phyloP scores from a whole-genome alignment of 1,140 invertebrate genomes.

The Uloborus diversus region DNA sequence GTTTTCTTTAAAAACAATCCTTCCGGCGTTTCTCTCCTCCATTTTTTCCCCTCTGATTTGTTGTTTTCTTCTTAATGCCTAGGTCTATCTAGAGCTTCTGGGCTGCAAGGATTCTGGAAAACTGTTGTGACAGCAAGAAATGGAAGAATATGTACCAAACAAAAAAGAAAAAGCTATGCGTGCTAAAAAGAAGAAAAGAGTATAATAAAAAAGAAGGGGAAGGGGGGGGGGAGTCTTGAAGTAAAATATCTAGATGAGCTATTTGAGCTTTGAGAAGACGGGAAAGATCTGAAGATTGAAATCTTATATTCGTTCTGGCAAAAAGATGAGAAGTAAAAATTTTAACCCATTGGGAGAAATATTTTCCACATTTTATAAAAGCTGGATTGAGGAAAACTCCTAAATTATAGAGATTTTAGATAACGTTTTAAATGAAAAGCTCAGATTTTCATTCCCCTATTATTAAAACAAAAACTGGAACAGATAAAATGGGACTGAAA shows the following conservation, averaged over 20 bases:
- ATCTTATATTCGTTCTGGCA: constrained; percentile 25
- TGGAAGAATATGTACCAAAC: constrained; percentile 22
- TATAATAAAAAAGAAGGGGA: neutral
- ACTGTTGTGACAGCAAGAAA: constrained; percentile 41
- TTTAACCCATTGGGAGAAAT: neutral
- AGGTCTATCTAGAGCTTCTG: constrained; percentile 49
- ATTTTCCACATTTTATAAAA: neutral
- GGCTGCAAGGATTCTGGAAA: constrained; percentile 30
- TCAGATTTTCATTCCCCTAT: no score
- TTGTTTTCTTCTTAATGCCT: constrained; percentile 9
- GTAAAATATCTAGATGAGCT: constrained; percentile 51
- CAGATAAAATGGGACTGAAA: no score
- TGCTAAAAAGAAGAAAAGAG: neutral
- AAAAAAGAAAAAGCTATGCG: constrained; percentile 1
- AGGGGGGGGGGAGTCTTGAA: neutral
- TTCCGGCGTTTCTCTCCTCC: constrained; percentile 6
- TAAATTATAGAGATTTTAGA: no score
- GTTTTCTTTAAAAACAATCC: constrained; percentile 17
- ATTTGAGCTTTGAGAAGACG: constrained; percentile 47
- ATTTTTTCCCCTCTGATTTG: constrained; percentile 4
- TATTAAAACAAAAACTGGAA: no score
- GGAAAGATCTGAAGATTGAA: constrained; percentile 45
- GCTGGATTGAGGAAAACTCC: no score
- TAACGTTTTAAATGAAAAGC: no score
- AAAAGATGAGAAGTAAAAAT: neutral